These are phyloP conservation scores for Strix aluco DNA, from an alignment of 2,113 vertebrate species.

Conservation along the genomic window DNA sequence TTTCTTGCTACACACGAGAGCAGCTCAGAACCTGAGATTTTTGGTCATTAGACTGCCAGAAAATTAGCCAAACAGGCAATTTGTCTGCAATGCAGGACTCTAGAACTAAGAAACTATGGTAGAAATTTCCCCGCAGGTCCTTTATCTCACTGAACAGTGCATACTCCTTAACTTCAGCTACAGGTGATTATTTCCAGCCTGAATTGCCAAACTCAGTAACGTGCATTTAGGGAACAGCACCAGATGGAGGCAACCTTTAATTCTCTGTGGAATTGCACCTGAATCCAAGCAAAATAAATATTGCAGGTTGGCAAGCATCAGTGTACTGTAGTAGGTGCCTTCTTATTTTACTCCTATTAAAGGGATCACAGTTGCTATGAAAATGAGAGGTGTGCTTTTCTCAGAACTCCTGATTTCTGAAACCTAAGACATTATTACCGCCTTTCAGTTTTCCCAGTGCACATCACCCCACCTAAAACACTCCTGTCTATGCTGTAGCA, in stretches of 20 bases:
- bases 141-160: not conserved
- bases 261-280: not conserved
- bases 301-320: not conserved
- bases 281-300: not conserved
- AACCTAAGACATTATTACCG: not conserved
- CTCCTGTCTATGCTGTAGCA: not conserved
- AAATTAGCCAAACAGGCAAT: not conserved
- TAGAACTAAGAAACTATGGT: not conserved
- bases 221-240: not conserved
- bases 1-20: not conserved
- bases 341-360: not conserved
- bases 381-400: not conserved
- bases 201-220: not conserved
- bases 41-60: not conserved
- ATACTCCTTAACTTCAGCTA: not conserved
- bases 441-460: not conserved
- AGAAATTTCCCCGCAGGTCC: not conserved
- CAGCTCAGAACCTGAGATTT: not conserved
- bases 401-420: not conserved
- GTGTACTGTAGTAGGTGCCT: not conserved
- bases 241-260: not conserved
- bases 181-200: not conserved
- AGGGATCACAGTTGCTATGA: not conserved
- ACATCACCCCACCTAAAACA: not conserved
- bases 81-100: not conserved